These are phyloP conservation scores for Aradophagus sp. DNA, from an alignment of 1,140 invertebrate genomes.

Conservation along the genomic window DNA sequence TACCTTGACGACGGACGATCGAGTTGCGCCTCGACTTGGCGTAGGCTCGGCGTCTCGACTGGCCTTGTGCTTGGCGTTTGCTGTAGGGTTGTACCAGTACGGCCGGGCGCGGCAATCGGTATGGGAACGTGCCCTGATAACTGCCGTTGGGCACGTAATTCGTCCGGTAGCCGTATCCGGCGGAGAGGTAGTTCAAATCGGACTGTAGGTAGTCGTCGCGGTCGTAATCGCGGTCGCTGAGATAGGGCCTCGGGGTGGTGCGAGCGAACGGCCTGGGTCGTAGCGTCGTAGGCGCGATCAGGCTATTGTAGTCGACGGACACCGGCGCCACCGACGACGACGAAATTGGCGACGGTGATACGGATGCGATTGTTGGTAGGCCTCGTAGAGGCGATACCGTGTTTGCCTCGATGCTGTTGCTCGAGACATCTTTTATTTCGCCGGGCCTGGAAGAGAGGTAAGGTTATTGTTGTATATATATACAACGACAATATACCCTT, in stretches of 20 bases:
- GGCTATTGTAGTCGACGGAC: slow-evolving; percentile 41
- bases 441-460: slow-evolving; percentile 65
- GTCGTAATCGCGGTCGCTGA: slow-evolving; percentile 26
- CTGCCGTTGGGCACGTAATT: slow-evolving; percentile 45
- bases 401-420: slow-evolving; percentile 67
- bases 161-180: slow-evolving; percentile 49
- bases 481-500: too few relatives aligned
- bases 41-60: slow-evolving; percentile 25
- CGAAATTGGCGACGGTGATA: slow-evolving; percentile 50
- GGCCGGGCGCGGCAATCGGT: slow-evolving; percentile 37
- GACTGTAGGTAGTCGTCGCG: slow-evolving; percentile 42
- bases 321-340: slow-evolving; percentile 26
- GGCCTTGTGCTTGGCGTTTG: slow-evolving; percentile 40
- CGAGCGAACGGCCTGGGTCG: slow-evolving; percentile 45
- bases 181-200: slow-evolving; percentile 56
- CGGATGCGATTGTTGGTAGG: slow-evolving; percentile 39
- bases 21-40: slow-evolving; percentile 30
- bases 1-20: slow-evolving; percentile 37
- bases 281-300: slow-evolving; percentile 53
- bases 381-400: slow-evolving; percentile 50
- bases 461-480: too few relatives aligned
- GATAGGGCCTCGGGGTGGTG: slow-evolving; percentile 23
- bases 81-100: slow-evolving; percentile 48
- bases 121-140: slow-evolving; percentile 49
- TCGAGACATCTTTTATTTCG: slow-evolving; percentile 62